Base-by-base conservation (phyloP, 2,888 invertebrate species). In the Saturnia japonica region DNA sequence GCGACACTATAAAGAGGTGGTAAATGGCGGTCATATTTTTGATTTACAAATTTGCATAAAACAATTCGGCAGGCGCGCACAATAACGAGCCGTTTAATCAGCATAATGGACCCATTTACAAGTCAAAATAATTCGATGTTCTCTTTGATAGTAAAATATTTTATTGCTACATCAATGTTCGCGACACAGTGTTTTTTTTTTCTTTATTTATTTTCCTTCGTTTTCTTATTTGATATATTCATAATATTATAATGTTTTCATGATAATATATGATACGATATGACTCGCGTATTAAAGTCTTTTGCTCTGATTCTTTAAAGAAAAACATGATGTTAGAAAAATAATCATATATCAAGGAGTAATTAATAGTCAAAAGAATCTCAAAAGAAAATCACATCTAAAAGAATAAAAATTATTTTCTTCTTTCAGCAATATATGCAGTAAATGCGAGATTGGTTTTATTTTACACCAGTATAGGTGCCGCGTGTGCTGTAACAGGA, bases 21-120 rank as follows among this genome's bases (percentile, higher is more conserved):
- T 77, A 77, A 82, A 81, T 78, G 76, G 73, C 68, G 72, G 77
- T 76, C 74, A 81, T 81, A 80, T 81, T 80, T 80, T 78, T 77
- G 77, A 81, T 77, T 81, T 76, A 75, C 76, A 77, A 78, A 77
- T 80, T 75, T 76, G 73, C 79, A 78, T 80, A 78, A 80, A 78
- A 75, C 77, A 75, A 76, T 76, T 75, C 72, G 74, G 72, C 72
- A 62, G 74, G 68, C 71, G 70, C 73, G 73, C 73, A 75, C 73
- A 76, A 74, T 77, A 76, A 77, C 76, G 78, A 74, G 54, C 71
- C 72, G 75, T 76, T 75, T 75, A 73, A 78, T 78, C 78, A 77
- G 72, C 74, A 76, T 80, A 78, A 80, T 76, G 73, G 74, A n/a
- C 72, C 69, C 77, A 77, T 79, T 78, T 77, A 78, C 77, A 78